These are phyloP conservation scores for Brachyptera risi DNA, from an alignment of 2,888 invertebrate genomes.

Conservation along the genomic window DNA sequence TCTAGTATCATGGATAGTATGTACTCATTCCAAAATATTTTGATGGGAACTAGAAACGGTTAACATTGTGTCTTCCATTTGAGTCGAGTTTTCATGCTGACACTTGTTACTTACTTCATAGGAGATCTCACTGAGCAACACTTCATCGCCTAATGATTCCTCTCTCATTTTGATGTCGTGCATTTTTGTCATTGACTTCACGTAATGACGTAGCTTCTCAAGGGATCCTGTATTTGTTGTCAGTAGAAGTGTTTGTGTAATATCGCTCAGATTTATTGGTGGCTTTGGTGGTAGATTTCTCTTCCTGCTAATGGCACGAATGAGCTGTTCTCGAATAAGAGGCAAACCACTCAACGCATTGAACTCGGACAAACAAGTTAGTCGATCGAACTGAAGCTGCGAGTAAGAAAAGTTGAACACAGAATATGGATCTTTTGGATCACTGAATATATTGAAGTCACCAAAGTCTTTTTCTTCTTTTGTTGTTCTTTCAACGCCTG, in stretches of 20 bases:
- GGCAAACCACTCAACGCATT: constrained; percentile 44
- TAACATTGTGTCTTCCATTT: too few species aligned
- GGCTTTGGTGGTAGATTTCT: not conserved
- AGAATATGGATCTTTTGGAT: constrained; percentile 43
- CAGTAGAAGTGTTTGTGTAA: not conserved
- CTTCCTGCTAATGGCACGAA: constrained; percentile 37
- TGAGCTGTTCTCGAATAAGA: constrained; percentile 41
- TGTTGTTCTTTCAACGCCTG: constrained; percentile 43
- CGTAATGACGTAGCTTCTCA: not conserved
- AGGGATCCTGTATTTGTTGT: not conserved
- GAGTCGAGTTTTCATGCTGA: too few species aligned
- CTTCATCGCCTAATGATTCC: not conserved
- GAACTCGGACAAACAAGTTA: constrained; percentile 45
- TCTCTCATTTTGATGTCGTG: not conserved
- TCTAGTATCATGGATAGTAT: too few species aligned
- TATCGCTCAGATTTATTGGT: not conserved
- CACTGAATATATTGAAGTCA: constrained; percentile 45
- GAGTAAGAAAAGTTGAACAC: constrained; percentile 48
- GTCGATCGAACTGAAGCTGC: constrained; percentile 42
- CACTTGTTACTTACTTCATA: too few species aligned
- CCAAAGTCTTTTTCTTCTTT: constrained; percentile 44
- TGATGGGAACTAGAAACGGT: too few species aligned
- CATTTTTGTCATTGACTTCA: not conserved
- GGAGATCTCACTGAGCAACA: too few species aligned
- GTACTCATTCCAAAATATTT: too few species aligned